Base-by-base conservation (phyloP, 2,113 vertebrate species). In the Kryptolebias marmoratus region DNA sequence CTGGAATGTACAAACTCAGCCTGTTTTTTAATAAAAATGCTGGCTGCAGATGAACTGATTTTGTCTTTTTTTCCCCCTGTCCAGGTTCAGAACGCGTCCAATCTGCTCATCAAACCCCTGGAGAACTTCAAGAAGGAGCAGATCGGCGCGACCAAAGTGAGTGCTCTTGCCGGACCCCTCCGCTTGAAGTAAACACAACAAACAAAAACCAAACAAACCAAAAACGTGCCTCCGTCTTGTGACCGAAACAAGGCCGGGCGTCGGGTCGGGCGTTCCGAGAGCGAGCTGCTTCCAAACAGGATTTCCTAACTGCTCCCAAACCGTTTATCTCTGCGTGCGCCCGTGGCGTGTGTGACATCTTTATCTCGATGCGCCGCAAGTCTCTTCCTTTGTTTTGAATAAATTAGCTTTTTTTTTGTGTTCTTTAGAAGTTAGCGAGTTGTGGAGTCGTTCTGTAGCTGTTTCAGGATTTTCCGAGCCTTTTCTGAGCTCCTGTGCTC, bases 81-180 rank as follows among this genome's bases (percentile, higher is more conserved):
- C 49, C 83, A 99, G 98, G 96, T 99, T 18, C 96, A 99, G 73
- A 99, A 99, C 1, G 96, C 98, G 0, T 96, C 95, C 18, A 96
- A 98, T 88, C 87, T 99, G 82, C 94, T 99, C 77, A 98, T 99
- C 79, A 98, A 97, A 71, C 98, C 98, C 14, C 58, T 99, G 92
- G 98, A 99, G 91, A 97, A 93, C 88, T 99, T 99, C 77, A 94
- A 96, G 48, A 99, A 98, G 86, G 97, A 99, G 36, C 96, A 98
- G 84, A 98, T 98, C 66, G 96, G 96, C 36, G 94, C 96, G 65
- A 98, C 97, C 71, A 99, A 99, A 94, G 98, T 98, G 92, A 91
- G 92, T 79, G 11, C 52, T 68, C 16, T 42, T 22, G 22, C 22
- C 22, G 22, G 22, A 22, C 22, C 22, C 22, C 22, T 22, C 22